Base-by-base conservation (phyloP, 2,797 vertebrate species). In the Sebastiscus tertius region DNA sequence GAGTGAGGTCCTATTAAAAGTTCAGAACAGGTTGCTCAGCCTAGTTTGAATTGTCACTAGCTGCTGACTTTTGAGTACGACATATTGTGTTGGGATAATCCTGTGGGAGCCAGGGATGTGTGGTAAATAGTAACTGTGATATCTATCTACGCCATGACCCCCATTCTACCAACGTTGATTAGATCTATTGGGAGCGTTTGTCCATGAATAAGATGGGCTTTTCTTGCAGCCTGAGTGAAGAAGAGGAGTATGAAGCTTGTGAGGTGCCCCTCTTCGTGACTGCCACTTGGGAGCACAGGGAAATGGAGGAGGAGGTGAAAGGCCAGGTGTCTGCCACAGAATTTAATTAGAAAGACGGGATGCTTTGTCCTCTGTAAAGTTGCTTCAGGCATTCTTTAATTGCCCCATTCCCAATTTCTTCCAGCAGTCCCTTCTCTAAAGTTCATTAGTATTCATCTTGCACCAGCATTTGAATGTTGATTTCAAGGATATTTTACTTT, bases 341-440 rank as follows among this genome's bases (percentile, higher is more conserved):
- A 95, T 96, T 95, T 96, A 96, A 96, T 96, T 96, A 96, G 94
- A 87, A 93, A 90, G 92, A 95, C 92, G 88, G 92, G 89, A 92
- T 93, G 94, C 94, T 94, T 96, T 96, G 95, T 96, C 94, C 94
- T 95, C 86, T 86, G 93, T 94, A 94, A 95, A 94, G 92, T 96
- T 95, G 95, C 96, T 96, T 76, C 93, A 93, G 96, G 96, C 95
- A 84, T 92, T 94, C 92, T 96, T 96, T 96, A 97, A 96, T 97
- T 96, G 95, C 92, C 91, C 92, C 81, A 89, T 87, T 93, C 93
- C 88, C 87, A 80, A 85, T 92, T 92, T 94, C 90, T 90, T 89
- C 73, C 81, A 86, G 88, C 90, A 83, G 77, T 86, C 70, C 27
- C 77, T 86, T 84, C 79, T 92, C 72, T 71, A 66, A 91, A 90